phyloP scores from a whole-genome alignment of 2,888 invertebrate species.

The Nineta flava region DNA sequence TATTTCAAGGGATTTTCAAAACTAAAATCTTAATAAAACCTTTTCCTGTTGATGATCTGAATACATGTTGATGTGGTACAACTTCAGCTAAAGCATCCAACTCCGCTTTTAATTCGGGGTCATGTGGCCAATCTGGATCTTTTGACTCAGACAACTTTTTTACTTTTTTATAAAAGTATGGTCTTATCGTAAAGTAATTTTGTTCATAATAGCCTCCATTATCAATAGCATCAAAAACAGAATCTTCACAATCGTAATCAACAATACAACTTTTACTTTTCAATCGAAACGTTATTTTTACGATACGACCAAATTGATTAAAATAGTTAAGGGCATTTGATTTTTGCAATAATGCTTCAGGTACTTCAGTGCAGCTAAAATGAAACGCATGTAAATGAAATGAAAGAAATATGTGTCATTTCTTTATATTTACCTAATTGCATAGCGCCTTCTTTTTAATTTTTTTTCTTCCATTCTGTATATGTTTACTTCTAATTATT shows the following conservation, averaged over 20 bases:
- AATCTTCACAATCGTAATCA: slow-evolving; percentile 45
- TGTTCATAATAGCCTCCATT: slow-evolving; percentile 40
- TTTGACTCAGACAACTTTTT: not conserved
- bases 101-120: slow-evolving; percentile 52
- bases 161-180: not conserved
- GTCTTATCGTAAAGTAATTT: no score
- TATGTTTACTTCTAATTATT: no score
- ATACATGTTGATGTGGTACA: not conserved
- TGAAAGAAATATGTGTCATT: not conserved
- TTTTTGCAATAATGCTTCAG: slow-evolving; percentile 44
- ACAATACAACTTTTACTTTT: slow-evolving; percentile 48
- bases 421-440: not conserved
- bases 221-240: slow-evolving; percentile 39
- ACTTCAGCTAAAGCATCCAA: slow-evolving; percentile 44
- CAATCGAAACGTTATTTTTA: slow-evolving; percentile 44
- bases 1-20: no score
- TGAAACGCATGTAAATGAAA: not conserved
- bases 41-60: not conserved
- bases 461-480: no score
- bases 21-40: no score
- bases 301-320: slow-evolving; percentile 52
- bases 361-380: slow-evolving; percentile 45
- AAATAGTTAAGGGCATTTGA: slow-evolving; percentile 47
- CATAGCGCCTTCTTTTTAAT: not conserved
- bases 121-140: slow-evolving; percentile 13